phyloP scores from a whole-genome alignment of 1,140 invertebrate species.

The Gonatopus flavifemur region DNA sequence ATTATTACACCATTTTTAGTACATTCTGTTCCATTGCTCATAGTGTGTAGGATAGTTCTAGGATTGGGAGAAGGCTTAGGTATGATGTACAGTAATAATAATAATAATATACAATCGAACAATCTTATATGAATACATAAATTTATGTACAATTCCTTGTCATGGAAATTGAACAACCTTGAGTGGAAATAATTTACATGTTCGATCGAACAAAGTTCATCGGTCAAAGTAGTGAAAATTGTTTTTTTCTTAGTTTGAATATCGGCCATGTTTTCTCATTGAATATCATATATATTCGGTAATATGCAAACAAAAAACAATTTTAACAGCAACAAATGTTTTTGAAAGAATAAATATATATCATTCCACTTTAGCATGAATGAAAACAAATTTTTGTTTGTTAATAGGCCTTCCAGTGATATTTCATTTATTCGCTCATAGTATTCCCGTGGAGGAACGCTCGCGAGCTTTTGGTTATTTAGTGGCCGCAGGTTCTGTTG shows the following conservation, averaged over 20 bases:
- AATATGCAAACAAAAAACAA: background rate
- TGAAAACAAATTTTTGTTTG: conserved; percentile 24
- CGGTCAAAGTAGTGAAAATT: no score
- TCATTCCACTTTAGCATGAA: conserved; percentile 10
- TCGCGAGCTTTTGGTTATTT: conserved; percentile 78
- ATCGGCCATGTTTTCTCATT: no score
- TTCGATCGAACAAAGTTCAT: no score
- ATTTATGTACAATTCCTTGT: no score
- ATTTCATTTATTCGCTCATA: conserved; percentile 78
- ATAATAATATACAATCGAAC: no score
- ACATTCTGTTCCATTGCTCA: conserved; percentile 65
- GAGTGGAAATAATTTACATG: no score
- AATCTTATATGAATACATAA: no score
- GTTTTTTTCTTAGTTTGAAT: no score
- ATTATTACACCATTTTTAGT: conserved; percentile 72
- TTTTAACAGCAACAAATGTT: conserved; percentile 1
- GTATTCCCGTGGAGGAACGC: conserved; percentile 73
- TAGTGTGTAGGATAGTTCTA: conserved; percentile 68
- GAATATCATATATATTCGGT: background rate
- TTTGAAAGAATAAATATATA: background rate
- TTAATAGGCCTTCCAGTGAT: conserved; percentile 77
- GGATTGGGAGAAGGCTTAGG: conserved; percentile 78
- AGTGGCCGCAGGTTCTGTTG: conserved; percentile 73
- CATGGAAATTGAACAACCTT: no score
- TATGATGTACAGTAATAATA: no score